A percentile compares a stretch with the other conserved stretches of the same genome.
phyloP scores from a whole-genome alignment of 2,113 vertebrate species.

The Crocuta crocuta region DNA sequence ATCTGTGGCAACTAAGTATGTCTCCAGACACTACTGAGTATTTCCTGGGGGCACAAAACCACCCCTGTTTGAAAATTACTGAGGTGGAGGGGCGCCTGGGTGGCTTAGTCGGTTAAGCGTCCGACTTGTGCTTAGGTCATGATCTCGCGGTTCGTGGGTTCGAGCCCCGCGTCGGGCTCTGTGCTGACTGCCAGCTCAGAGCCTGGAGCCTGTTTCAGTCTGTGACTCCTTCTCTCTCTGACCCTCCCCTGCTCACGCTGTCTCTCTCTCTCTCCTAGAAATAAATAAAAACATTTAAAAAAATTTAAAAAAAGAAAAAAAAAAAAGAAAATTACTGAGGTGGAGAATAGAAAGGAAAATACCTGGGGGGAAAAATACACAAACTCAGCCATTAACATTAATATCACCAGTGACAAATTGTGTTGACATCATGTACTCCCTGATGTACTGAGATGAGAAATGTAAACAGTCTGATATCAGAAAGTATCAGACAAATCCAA shows the following conservation, averaged over 20 bases:
- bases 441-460: neutral
- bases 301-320: no score
- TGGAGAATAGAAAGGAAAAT: neutral
- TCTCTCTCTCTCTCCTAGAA: no score
- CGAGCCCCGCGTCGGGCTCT: no score
- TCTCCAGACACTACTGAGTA: neutral
- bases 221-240: no score
- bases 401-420: neutral
- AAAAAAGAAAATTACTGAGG: neutral
- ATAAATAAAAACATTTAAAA: no score
- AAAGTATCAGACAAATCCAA: neutral
- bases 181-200: no score
- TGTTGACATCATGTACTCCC: neutral
- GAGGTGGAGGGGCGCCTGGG: neutral
- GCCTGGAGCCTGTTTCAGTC: no score
- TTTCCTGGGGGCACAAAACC: neutral
- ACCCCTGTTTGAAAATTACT: neutral
- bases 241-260: no score
- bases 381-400: neutral
- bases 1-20: neutral
- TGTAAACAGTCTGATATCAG: neutral
- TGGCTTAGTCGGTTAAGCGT: no score
- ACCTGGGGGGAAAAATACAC: neutral
- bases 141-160: no score
- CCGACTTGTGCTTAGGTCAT: no score